phyloP scores from a whole-genome alignment of 2,797 vertebrate genomes.

The Eremophila alpestris region DNA sequence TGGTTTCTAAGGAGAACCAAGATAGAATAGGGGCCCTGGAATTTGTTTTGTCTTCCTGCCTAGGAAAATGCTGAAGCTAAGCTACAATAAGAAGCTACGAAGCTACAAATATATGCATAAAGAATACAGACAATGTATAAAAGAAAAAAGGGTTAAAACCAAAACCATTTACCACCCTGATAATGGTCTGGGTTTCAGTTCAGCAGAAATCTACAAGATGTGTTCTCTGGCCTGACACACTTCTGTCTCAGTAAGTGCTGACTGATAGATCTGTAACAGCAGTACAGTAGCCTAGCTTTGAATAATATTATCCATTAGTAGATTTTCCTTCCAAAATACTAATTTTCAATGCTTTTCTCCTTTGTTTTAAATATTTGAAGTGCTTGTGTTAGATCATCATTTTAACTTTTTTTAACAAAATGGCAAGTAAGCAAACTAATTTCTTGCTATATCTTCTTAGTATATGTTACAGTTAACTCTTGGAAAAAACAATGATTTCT shows the following conservation, averaged over 20 bases:
- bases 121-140: not conserved
- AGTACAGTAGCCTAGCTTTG: not conserved
- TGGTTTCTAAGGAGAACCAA: not conserved
- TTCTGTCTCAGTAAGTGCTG: not conserved
- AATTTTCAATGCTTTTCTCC: not conserved
- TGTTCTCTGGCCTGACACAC: not conserved
- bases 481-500: not conserved
- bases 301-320: not conserved
- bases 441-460: not conserved
- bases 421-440: not conserved
- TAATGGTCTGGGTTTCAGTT: not conserved
- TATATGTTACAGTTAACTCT: not conserved
- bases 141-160: not conserved
- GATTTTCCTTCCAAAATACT: not conserved
- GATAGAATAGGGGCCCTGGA: not conserved
- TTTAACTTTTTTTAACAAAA: not conserved
- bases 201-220: not conserved
- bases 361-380: not conserved
- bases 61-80: not conserved
- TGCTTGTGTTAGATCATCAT: accelerated
- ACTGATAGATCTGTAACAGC: not conserved
- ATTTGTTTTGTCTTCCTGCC: not conserved
- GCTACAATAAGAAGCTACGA: not conserved
- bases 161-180: not conserved
- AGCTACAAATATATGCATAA: not conserved